Percentiles rank a stretch among this genome's conserved stretches.
Conservation (phyloP, 1,140 invertebrate species). For the Babylonia areolata region DNA sequence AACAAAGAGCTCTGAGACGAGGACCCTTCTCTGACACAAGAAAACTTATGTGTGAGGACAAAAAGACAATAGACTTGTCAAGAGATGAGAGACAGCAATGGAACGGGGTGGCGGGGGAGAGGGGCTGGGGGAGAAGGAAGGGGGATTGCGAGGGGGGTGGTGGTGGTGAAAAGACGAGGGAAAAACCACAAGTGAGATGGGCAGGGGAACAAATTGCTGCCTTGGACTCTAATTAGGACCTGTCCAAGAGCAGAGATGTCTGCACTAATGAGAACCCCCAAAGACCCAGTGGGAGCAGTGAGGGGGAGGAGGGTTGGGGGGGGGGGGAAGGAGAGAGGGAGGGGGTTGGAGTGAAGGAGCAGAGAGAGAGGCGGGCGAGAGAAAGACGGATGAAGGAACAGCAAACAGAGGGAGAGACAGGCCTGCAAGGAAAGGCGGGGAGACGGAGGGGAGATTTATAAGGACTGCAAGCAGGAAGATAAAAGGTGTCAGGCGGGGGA, state of each 20-base stretch:
- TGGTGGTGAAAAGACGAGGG: constrained; percentile 14
- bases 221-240: constrained; percentile 5
- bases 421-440: not conserved
- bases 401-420: not conserved
- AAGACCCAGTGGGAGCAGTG: not conserved
- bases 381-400: not conserved
- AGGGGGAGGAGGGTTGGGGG: not conserved
- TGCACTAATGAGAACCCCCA: not conserved
- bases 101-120: not conserved
- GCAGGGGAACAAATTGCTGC: too few species aligned
- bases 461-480: not conserved
- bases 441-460: not conserved
- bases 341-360: too few species aligned
- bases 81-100: too few species aligned
- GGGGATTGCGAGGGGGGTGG: constrained; percentile 11
- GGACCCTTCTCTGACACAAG: too few species aligned
- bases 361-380: not conserved
- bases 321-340: not conserved
- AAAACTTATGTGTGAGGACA: too few species aligned
- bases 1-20: too few species aligned
- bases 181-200: too few species aligned
- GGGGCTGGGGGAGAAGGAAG: not conserved
- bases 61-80: too few species aligned
- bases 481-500: not conserved
- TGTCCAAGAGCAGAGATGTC: not conserved